Evolutionary conservation across 2,888 invertebrate genomes (phyloP).

Genomic region (Trachelus stipa): DNA sequence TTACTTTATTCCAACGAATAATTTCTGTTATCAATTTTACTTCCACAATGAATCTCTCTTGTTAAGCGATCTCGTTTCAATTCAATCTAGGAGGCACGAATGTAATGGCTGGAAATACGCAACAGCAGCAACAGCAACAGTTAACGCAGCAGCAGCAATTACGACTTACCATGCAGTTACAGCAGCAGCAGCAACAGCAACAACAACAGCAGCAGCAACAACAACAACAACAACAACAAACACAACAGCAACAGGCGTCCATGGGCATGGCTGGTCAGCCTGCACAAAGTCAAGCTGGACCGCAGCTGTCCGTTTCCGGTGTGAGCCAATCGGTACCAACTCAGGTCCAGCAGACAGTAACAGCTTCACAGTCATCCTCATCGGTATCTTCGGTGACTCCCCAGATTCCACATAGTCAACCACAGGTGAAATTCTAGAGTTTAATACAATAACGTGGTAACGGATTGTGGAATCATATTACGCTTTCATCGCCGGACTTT

Average conservation of each 20-base stretch:
- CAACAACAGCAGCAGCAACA: conserved; percentile 51
- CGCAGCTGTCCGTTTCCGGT: conserved; percentile 56
- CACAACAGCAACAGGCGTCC: conserved; percentile 59
- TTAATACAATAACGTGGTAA: background rate
- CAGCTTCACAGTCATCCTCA: conserved; percentile 53
- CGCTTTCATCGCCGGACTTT: background rate
- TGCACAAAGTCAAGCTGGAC: conserved; percentile 47
- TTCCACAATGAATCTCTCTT: background rate
- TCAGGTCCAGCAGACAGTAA: conserved; percentile 59
- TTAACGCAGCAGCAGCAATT: conserved; percentile 59
- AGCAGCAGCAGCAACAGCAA: conserved; percentile 57
- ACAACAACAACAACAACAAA: conserved; percentile 50
- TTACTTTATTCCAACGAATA: conserved; percentile 2
- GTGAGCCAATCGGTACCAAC: conserved; percentile 56
- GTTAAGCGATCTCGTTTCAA: background rate
- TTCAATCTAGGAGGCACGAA: conserved; percentile 39
- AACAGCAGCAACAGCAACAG: conserved; percentile 64
- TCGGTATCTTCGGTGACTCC: conserved; percentile 50
- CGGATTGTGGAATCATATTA: background rate
- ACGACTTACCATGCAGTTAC: conserved; percentile 44
- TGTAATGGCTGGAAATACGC: conserved; percentile 59
- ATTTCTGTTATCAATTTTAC: background rate
- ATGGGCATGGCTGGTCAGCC: conserved; percentile 56
- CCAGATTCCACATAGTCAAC: conserved; percentile 52
- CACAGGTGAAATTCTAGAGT: conserved; percentile 41